phyloP scores from a whole-genome alignment of 2,888 invertebrate genomes.

The Isotomurus palustris region DNA sequence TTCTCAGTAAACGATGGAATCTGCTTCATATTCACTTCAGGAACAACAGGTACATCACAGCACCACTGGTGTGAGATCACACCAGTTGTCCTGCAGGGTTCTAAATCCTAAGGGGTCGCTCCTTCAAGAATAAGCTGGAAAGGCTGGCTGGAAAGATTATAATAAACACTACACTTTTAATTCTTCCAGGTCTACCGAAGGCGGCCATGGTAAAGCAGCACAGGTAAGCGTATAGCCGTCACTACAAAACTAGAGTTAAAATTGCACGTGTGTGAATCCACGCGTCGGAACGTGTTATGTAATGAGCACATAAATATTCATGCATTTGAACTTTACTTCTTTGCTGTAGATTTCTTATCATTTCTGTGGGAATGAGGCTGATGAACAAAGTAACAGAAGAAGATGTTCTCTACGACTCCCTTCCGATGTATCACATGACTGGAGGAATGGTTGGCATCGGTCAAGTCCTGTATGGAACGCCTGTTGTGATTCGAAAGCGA shows the following conservation, averaged over 20 bases:
- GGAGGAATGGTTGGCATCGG: conserved; percentile 86
- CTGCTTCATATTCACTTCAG: conserved; percentile 95
- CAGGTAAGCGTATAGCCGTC: conserved; percentile 24
- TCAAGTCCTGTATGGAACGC: conserved; percentile 75
- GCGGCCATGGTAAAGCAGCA: conserved; percentile 42
- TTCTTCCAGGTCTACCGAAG: conserved; percentile 17
- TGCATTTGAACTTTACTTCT: too few relatives aligned
- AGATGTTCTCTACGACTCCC: conserved; percentile 75
- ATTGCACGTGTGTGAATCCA: too few relatives aligned
- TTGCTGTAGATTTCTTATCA: too few relatives aligned
- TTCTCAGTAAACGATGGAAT: conserved; percentile 67
- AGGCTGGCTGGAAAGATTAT: too few relatives aligned
- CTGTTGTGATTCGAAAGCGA: conserved; percentile 62
- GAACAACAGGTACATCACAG: conserved; percentile 74
- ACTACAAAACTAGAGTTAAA: too few relatives aligned
- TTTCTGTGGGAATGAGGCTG: too few relatives aligned
- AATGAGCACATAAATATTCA: too few relatives aligned
- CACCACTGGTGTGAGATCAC: too few relatives aligned
- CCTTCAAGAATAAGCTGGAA: too few relatives aligned
- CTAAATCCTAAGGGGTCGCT: too few relatives aligned
- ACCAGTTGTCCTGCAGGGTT: too few relatives aligned
- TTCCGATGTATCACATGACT: conserved; percentile 94
- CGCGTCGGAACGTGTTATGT: too few relatives aligned
- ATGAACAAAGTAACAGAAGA: conserved; percentile 61
- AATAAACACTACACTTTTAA: neutral